These are phyloP conservation scores for Camponotus fellah DNA, from an alignment of 2,888 invertebrate species.

Conservation along the genomic window DNA sequence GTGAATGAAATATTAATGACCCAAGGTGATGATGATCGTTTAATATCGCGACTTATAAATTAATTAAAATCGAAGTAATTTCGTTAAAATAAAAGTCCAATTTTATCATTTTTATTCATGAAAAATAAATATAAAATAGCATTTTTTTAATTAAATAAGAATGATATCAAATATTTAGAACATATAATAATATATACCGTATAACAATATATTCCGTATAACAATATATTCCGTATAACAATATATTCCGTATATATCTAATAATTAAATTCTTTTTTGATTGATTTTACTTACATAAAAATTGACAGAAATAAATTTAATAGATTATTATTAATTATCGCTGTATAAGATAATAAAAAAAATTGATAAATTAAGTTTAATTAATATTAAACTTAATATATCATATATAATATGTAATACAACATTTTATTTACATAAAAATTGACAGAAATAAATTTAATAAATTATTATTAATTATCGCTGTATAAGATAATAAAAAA, in stretches of 20 bases:
- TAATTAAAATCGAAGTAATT: slow-evolving; percentile 18
- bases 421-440: no score
- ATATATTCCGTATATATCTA: background rate
- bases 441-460: no score
- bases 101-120: background rate
- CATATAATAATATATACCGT: background rate
- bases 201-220: no score
- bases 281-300: background rate
- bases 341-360: background rate
- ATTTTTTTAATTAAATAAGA: background rate
- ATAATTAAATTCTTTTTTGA: background rate
- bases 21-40: slow-evolving; percentile 35
- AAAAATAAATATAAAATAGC: background rate
- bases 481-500: no score
- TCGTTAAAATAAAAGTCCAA: background rate
- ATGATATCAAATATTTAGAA: background rate
- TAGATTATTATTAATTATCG: background rate
- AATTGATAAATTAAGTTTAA: background rate
- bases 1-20: slow-evolving; percentile 61
- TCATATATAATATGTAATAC: background rate
- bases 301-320: background rate
- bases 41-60: slow-evolving; percentile 30
- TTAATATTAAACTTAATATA: background rate
- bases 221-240: no score
- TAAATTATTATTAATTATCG: no score